These are phyloP conservation scores for Brevipalpus yothersi DNA, from an alignment of 1,140 invertebrate genomes.

Conservation along the genomic window DNA sequence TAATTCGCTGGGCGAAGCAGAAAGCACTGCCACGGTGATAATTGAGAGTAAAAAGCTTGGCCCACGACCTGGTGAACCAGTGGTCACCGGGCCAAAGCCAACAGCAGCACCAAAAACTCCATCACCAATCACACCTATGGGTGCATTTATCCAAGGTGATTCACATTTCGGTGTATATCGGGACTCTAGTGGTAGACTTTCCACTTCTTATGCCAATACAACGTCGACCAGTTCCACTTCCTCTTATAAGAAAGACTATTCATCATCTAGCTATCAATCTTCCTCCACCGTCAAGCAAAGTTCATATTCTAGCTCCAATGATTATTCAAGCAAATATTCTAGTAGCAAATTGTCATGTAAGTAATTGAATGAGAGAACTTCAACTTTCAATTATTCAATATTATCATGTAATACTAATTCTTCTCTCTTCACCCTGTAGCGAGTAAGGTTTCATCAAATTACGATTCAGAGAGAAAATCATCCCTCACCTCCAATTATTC, in stretches of 20 bases:
- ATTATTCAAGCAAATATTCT: background rate
- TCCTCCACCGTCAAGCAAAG: background rate
- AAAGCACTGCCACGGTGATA: slow-evolving; percentile 81
- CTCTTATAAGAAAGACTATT: background rate
- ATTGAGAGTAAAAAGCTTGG: slow-evolving; percentile 58
- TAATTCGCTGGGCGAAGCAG: slow-evolving; percentile 72
- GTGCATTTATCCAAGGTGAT: background rate
- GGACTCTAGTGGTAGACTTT: too few relatives aligned
- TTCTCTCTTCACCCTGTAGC: too few relatives aligned
- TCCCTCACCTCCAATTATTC: too few relatives aligned
- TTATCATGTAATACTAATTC: too few relatives aligned
- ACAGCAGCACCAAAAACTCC: background rate
- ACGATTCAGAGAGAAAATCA: too few relatives aligned
- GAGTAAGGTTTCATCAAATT: too few relatives aligned
- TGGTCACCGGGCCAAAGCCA: background rate
- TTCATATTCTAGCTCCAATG: background rate
- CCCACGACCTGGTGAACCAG: background rate
- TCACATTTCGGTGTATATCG: too few relatives aligned
- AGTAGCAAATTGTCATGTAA: background rate
- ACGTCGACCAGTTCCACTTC: background rate
- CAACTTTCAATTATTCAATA: too few relatives aligned
- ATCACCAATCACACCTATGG: background rate
- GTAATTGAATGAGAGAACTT: too few relatives aligned
- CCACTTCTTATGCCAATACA: too few relatives aligned
- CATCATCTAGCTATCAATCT: background rate